Evolutionary conservation across 2,888 invertebrate genomes (phyloP).

Genomic region (Sclerodermus sp.): DNA sequence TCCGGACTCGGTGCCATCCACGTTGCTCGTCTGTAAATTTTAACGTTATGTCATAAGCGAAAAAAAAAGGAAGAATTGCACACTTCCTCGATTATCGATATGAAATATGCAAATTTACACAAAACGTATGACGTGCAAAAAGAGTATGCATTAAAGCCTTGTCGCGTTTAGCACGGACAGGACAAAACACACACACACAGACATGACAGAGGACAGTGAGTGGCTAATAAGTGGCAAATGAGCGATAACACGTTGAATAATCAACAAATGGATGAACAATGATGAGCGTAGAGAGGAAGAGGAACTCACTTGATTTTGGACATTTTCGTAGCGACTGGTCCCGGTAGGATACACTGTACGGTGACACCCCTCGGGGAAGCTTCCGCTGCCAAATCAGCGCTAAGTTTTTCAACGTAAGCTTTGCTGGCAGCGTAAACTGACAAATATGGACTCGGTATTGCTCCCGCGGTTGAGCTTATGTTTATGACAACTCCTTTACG

Average conservation of each 20-base stretch:
- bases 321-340: constrained; percentile 91
- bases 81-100: too few relatives aligned
- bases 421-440: constrained; percentile 88
- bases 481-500: constrained; percentile 86
- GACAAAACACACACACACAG: too few relatives aligned
- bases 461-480: constrained; percentile 80
- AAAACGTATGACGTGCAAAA: too few relatives aligned
- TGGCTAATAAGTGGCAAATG: too few relatives aligned
- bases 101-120: too few relatives aligned
- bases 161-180: too few relatives aligned
- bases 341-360: constrained; percentile 82
- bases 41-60: too few relatives aligned
- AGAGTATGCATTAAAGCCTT: too few relatives aligned
- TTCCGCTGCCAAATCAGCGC: constrained; percentile 75
- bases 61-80: too few relatives aligned
- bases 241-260: too few relatives aligned
- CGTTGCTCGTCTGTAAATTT: constrained; percentile 62
- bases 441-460: constrained; percentile 79
- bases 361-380: constrained; percentile 73
- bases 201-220: too few relatives aligned
- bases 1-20: constrained; percentile 77
- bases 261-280: too few relatives aligned
- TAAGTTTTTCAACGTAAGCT: constrained; percentile 82
- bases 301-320: constrained; percentile 66
- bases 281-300: constrained; percentile 2